Evolutionary conservation across 2,113 vertebrate genomes (phyloP), one percentile per base, ranked within the genome.

Genomic region (Sisor rabdophorus): DNA sequence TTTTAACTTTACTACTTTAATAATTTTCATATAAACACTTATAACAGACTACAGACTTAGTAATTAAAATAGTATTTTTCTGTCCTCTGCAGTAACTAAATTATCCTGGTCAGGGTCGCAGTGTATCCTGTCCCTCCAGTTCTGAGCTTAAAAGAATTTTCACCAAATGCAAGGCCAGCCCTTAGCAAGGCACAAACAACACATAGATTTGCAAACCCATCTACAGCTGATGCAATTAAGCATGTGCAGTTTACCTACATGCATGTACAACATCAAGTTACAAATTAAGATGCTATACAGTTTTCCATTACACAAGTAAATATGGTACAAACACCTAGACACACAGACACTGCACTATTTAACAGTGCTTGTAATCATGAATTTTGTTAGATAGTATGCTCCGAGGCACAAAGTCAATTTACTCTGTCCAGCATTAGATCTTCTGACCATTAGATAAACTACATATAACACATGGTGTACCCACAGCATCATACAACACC

Each of bases 381-480:
- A 78, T 77, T 80, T 78, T 80, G 61, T 81, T 61, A 28, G 9
- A 22, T 30, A 79, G 44, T 30, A 58, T 79, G 67, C 52, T 82
- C 72, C 56, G 28, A 80, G 68, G 75, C 63, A 75, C 73, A 79
- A 78, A 81, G 82, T 80, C 70, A 65, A 71, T 84, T 61, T 82
- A 67, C 72, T 79, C 58, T 70, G 53, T 68, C 54, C 63, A 69
- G 40, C 40, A 52, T 55, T 68, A 26, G 70, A 73, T 78, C 56
- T 40, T 65, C 65, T 67, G 40, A 79, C 40, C n/a, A 53, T 48
- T 65, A 75, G 68, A 75, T 77, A 74, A 73, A 79, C 55, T 78
- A 65, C 70, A 73, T 78, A 30, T 36, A 76, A 75, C 32, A 76
- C 44, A 47, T 76, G 73, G 30, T 32, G 26, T 48, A 53, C 56